Base-by-base conservation (phyloP, 2,797 vertebrate species). In the Clarias pachynema region DNA sequence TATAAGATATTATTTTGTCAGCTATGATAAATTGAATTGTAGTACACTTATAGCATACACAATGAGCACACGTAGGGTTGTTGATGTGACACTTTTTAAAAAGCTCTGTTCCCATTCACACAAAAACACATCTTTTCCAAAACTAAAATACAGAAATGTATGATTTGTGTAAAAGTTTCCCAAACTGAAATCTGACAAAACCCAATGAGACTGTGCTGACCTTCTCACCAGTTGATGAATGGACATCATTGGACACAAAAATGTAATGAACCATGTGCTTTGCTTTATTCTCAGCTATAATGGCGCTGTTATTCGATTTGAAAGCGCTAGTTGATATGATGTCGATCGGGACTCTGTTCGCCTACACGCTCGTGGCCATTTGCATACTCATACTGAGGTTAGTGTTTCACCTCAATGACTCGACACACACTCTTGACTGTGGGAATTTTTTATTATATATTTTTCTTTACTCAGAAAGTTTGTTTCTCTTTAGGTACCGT, bases 301-400 rank as follows among this genome's bases (percentile, higher is more conserved):
- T 97, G 96, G 95, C 96, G 59, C 89, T 97, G 86, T 91, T 97
- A 75, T 96, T 97, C 4, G 94, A 97, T 88, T 91, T 97, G 94
- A 96, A 96, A 62, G 94, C 95, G 12, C 90, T 97, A 88, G 95
- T 97, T 87, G 95, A 97, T 72, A 94, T 96, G 92, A 96, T 97
- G 96, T 97, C 96, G 81, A 96, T 97, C 0, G 95, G 96, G 80
- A 97, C 95, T 0, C 92, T 97, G 78, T 95, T 97, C 91, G 96
- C 96, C 66, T 98, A 97, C 93, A 97, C 96, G 0, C 94, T 97
- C 8, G 97, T 97, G 85, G 96, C 96, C 79, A 90, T 94, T 89
- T 97, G 96, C 87, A 96, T 97, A 88, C 93, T 98, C 84, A 95
- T 97, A 87, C 95, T 97, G 81, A 96, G 97, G 97, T 97, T 93